phyloP scores from a whole-genome alignment of 2,113 vertebrate genomes.

The Aphyosemion australe region DNA sequence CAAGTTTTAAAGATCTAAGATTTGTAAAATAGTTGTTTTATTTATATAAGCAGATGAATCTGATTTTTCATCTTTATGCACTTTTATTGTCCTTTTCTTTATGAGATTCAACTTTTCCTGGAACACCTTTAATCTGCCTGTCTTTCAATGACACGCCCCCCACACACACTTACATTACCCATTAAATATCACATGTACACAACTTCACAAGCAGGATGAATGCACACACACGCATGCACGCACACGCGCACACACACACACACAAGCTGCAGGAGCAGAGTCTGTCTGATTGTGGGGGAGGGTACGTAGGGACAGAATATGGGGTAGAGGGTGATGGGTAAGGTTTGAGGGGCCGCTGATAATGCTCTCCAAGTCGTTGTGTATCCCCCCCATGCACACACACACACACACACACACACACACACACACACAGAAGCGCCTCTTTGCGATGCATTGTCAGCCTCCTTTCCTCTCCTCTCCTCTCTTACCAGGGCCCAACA shows the following conservation, averaged over 20 bases:
- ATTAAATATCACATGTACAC: constrained; percentile 13
- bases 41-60: too few species aligned
- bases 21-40: too few species aligned
- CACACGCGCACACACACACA: constrained; percentile 35
- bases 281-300: constrained; percentile 61
- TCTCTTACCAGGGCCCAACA: constrained; percentile 53
- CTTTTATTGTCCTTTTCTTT: too few species aligned
- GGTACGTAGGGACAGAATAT: constrained; percentile 34
- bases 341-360: constrained; percentile 47
- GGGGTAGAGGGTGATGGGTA: constrained; percentile 50
- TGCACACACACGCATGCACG: constrained; percentile 17
- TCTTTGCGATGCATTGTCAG: not conserved
- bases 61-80: too few species aligned
- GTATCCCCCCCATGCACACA: constrained; percentile 28
- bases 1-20: too few species aligned
- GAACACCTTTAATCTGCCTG: not conserved
- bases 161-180: not conserved
- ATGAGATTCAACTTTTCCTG: too few species aligned
- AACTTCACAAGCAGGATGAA: constrained; percentile 4
- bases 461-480: not conserved
- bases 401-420: too few species aligned
- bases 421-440: not conserved
- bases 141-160: constrained; percentile 12
- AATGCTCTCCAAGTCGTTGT: constrained; percentile 57
- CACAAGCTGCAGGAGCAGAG: constrained; percentile 28